Evolutionary conservation across 2,797 vertebrate genomes (phyloP).

Genomic region (Oryzias dopingdopingensis): DNA sequence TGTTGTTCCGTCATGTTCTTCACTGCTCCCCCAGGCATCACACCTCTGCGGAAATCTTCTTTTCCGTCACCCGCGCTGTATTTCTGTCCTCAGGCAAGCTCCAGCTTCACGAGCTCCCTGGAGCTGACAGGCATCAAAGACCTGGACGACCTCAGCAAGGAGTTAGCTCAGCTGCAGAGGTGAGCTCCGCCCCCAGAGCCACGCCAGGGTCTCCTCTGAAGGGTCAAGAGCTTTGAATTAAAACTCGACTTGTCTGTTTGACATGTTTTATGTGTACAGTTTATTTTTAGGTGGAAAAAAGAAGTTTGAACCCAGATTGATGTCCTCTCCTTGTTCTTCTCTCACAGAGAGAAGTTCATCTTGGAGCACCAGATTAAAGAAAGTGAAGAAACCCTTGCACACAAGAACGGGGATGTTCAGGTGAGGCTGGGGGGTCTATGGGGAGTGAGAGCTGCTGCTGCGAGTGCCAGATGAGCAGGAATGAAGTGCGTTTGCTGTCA

Average conservation of each 20-base stretch:
- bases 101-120: constrained; percentile 82
- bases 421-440: constrained; percentile 64
- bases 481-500: not conserved
- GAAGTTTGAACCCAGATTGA: no score
- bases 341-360: constrained; percentile 86
- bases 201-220: not conserved
- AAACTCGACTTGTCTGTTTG: no score
- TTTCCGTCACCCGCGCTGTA: not conserved
- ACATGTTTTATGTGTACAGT: not conserved
- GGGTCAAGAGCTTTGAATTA: not conserved
- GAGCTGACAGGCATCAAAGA: constrained; percentile 93
- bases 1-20: not conserved
- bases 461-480: not conserved
- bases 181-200: constrained; percentile 60
- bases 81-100: constrained; percentile 72
- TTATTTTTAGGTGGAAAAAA: no score
- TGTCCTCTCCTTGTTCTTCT: not conserved
- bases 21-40: not conserved
- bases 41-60: not conserved
- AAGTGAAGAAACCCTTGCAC: constrained; percentile 87
- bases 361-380: constrained; percentile 92
- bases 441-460: not conserved
- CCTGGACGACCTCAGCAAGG: constrained; percentile 92
- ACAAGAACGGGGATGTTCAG: constrained; percentile 89
- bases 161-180: constrained; percentile 95